Conservation (phyloP, 2,888 invertebrate genomes). For the Andrena bicolor region DNA sequence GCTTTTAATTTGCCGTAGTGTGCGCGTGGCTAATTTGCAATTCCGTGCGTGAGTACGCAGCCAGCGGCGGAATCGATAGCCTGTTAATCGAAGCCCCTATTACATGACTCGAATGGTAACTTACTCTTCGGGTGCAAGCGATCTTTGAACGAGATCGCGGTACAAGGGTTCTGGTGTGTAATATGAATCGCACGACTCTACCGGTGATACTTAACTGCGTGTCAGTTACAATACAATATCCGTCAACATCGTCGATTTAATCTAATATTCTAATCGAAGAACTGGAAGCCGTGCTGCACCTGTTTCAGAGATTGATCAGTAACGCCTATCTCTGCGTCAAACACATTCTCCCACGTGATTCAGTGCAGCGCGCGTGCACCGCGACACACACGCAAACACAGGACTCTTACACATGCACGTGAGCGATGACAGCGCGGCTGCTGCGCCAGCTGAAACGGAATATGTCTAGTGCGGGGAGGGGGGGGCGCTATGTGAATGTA, state of each 20-base stretch:
- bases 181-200: too few relatives aligned
- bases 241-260: not conserved
- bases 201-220: too few relatives aligned
- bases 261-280: not conserved
- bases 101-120: too few relatives aligned
- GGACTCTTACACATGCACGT: not conserved
- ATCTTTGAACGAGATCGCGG: too few relatives aligned
- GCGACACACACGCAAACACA: not conserved
- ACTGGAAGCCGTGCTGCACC: not conserved
- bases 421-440: slow-evolving; percentile 50
- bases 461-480: slow-evolving; percentile 6
- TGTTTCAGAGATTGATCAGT: slow-evolving; percentile 33
- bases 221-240: not conserved
- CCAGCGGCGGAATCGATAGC: not conserved
- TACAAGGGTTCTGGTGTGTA: too few relatives aligned
- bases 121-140: too few relatives aligned
- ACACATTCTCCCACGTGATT: slow-evolving; percentile 57
- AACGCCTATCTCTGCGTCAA: slow-evolving; percentile 40
- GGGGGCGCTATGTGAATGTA: slow-evolving; percentile 48
- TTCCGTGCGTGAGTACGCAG: not conserved
- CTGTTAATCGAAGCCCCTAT: too few relatives aligned
- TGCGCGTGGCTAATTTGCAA: too few relatives aligned
- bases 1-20: slow-evolving; percentile 4
- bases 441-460: slow-evolving; percentile 62
- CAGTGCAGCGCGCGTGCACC: slow-evolving; percentile 14